Base-by-base conservation (phyloP, 2,888 invertebrate genomes). In the Ophioninae sp. region DNA sequence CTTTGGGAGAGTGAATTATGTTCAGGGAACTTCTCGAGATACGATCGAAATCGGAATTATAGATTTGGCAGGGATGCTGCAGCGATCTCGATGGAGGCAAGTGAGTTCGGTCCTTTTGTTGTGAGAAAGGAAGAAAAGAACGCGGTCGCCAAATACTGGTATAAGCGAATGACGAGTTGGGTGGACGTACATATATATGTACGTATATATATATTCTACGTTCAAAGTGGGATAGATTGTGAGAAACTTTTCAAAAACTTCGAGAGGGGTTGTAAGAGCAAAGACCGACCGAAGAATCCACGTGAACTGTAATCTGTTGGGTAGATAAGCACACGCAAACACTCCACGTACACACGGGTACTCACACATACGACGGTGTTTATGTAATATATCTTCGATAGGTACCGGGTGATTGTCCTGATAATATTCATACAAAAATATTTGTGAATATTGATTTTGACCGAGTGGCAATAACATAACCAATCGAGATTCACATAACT, bases 21-120 rank as follows among this genome's bases (percentile, higher is more conserved):
- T 61, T 13, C 59, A 7, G n/a, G 21, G 13, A 61, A 61, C 72
- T 59, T 57, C 7, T 50, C 17, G 0, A 41, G 57, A 39, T 61
- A 8, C 44, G 30, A 50, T 74, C 30, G 50, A 56, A 78, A 78
- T 78, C 69, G 78, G 62, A 78, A 78, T 78, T 64, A 70, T 62
- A 50, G 69, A 78, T 50, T 70, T 62, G 44, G 69, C 37, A 13
- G 17, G 57, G 30, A 21, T 37, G 17, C 50, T 17, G 50, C 13
- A 70, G 78, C 21, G 64, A 78, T 62, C 69, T 62, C 56, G 69
- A 13, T 61, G 17, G 72, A 41, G 50, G 69, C 61, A 59, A 69
- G 50, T 5, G 44, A 78, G 56, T 69, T 70, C 41, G 44, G 44
- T 13, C 30, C 50, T 62, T 44, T 37, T 50, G 78, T 78, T 78